Evolutionary conservation across 2,113 vertebrate genomes (phyloP).

Genomic region (Melanotaenia duboulayi): DNA sequence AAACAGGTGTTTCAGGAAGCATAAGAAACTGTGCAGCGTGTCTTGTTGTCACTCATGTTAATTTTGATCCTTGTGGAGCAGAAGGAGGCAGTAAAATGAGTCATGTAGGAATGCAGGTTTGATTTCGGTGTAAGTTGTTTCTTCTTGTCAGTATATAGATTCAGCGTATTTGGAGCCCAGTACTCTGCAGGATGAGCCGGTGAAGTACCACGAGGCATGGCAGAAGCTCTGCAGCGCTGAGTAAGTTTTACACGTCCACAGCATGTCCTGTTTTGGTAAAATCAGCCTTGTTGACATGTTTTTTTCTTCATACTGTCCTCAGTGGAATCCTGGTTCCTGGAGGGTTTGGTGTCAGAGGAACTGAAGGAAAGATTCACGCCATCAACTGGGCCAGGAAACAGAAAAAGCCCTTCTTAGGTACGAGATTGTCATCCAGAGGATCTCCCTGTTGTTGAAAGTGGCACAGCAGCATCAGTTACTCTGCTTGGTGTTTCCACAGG

Average conservation of each 20-base stretch:
- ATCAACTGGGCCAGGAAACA: constrained; percentile 96
- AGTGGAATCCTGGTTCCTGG: constrained; percentile 96
- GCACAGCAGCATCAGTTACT: too few relatives aligned
- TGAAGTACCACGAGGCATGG: constrained; percentile 96
- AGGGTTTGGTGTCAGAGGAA: constrained; percentile 95
- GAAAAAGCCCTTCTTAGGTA: constrained; percentile 95
- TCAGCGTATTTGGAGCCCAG: constrained; percentile 91
- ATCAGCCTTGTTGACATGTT: background rate
- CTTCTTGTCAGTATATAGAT: constrained; percentile 88
- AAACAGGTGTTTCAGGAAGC: too few relatives aligned
- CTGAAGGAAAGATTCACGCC: constrained; percentile 96
- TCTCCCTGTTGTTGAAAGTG: too few relatives aligned
- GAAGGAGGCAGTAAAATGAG: too few relatives aligned
- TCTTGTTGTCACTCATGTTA: too few relatives aligned
- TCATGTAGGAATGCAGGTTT: background rate
- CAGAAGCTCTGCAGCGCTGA: constrained; percentile 95
- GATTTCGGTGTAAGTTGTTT: background rate
- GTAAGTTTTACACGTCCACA: constrained; percentile 78
- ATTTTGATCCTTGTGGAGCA: too few relatives aligned
- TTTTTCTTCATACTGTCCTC: constrained; percentile 4
- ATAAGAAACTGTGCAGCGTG: too few relatives aligned
- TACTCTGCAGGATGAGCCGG: constrained; percentile 91
- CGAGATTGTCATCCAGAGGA: background rate
- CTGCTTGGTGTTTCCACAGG: constrained; percentile 78
- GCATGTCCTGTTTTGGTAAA: background rate